phyloP scores from a whole-genome alignment of 2,113 vertebrate species.

The Halichoerus grypus region DNA sequence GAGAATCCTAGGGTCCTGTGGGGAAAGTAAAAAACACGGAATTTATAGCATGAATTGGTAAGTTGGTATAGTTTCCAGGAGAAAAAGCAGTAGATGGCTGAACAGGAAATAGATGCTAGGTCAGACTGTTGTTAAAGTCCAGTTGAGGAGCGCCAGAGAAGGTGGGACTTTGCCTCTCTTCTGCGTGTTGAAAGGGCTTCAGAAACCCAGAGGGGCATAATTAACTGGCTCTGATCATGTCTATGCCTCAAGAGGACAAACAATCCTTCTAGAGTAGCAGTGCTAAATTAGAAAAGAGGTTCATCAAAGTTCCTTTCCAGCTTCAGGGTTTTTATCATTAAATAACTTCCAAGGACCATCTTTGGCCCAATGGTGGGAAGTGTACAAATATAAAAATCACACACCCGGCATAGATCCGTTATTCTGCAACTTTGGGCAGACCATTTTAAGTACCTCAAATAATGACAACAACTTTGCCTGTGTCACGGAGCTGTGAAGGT shows the following conservation, averaged over 20 bases:
- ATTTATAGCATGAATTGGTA: not conserved
- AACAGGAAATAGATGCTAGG: not conserved
- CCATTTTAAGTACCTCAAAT: not conserved
- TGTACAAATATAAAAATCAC: not conserved
- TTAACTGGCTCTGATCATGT: not conserved
- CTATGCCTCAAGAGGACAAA: not conserved
- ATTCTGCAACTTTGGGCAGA: not conserved
- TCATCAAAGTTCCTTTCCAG: not conserved
- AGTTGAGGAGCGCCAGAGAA: not conserved
- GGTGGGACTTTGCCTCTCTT: not conserved
- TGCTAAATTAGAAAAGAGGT: not conserved
- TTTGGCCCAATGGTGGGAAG: not conserved
- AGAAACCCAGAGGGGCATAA: not conserved
- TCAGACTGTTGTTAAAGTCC: not conserved
- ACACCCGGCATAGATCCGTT: not conserved
- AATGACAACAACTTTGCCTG: not conserved
- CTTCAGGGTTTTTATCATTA: not conserved
- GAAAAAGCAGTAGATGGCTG: not conserved
- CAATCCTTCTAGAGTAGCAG: not conserved
- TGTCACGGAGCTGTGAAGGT: not conserved
- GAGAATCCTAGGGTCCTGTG: not conserved
- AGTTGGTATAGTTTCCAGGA: not conserved
- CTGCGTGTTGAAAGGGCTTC: not conserved
- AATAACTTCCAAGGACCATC: not conserved
- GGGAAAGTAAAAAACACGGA: not conserved